phyloP scores from a whole-genome alignment of 2,797 vertebrate genomes.

The Manis crassicaudata region DNA sequence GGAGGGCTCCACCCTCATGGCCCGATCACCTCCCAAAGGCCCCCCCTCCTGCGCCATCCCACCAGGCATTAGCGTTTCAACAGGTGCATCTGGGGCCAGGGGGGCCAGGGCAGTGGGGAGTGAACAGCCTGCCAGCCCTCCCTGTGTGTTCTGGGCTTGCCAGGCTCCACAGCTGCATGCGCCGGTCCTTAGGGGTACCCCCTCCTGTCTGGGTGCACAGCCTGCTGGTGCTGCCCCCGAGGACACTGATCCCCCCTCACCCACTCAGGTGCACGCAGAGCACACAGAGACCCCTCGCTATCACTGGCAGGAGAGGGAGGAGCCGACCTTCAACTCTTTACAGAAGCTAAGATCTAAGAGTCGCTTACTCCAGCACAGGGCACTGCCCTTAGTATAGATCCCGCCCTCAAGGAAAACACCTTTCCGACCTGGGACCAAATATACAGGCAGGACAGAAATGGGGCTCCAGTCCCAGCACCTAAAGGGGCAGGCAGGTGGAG shows the following conservation, averaged over 20 bases:
- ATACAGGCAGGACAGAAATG: not conserved
- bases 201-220: no score
- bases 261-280: not conserved
- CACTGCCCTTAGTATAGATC: not conserved
- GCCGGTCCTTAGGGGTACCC: not conserved
- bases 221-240: not conserved
- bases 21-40: no score
- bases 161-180: not conserved
- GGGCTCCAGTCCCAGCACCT: not conserved
- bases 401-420: not conserved
- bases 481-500: conserved; percentile 24
- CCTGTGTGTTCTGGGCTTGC: not conserved
- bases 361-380: not conserved
- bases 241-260: not conserved
- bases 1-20: not conserved
- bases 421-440: not conserved
- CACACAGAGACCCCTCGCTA: not conserved
- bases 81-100: not conserved
- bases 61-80: not conserved
- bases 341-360: not conserved
- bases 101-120: no score
- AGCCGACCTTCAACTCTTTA: not conserved
- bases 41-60: not conserved
- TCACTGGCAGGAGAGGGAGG: not conserved
- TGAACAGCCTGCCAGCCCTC: not conserved